phyloP scores from a whole-genome alignment of 2,113 vertebrate genomes.

The Sturnus vulgaris region DNA sequence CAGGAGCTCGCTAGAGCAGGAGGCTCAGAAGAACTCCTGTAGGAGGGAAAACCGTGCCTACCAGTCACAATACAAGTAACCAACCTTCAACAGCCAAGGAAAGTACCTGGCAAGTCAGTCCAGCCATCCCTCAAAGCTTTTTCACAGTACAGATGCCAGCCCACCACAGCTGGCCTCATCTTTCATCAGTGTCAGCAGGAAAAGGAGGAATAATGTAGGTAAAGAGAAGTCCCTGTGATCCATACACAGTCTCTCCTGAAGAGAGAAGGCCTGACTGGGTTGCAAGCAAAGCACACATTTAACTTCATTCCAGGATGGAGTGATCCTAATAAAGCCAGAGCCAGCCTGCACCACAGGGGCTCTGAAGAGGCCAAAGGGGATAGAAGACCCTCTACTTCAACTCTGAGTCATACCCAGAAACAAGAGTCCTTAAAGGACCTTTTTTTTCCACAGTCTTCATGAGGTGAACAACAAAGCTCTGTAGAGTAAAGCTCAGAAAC shows the following conservation, averaged over 20 bases:
- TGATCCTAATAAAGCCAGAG: background rate
- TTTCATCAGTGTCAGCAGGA: background rate
- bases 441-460: background rate
- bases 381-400: background rate
- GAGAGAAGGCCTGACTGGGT: background rate
- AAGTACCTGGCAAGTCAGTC: background rate
- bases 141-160: background rate
- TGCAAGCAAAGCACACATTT: background rate
- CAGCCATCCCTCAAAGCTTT: background rate
- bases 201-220: background rate
- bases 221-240: background rate
- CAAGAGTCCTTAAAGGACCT: background rate
- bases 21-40: background rate
- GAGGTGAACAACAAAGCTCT: background rate
- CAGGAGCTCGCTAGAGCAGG: background rate
- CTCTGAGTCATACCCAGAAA: background rate
- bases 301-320: background rate
- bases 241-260: background rate
- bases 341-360: background rate
- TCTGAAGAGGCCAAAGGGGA: background rate
- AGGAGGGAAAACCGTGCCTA: background rate
- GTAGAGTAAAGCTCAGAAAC: constrained; percentile 9
- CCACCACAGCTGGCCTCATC: background rate
- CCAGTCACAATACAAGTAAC: background rate
- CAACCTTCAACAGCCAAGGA: background rate